Conservation (phyloP, 2,797 vertebrate species). For the Sylvilagus floridanus region DNA sequence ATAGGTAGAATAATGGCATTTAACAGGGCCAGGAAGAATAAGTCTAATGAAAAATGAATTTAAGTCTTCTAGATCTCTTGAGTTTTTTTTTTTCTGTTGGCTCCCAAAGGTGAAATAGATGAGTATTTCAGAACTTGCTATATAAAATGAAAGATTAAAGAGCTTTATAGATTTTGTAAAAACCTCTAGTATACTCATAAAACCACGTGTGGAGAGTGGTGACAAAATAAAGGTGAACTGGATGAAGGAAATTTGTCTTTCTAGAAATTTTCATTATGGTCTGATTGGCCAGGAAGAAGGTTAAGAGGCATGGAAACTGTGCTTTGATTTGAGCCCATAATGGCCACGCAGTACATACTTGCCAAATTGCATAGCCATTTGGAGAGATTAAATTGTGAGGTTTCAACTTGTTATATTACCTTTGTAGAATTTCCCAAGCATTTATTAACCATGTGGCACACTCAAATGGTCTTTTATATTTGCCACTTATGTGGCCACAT, state of each 20-base stretch:
- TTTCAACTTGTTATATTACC: slow-evolving; percentile 68
- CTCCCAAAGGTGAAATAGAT: not conserved
- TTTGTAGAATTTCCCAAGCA: slow-evolving; percentile 74
- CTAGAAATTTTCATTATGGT: slow-evolving; percentile 42
- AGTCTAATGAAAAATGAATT: slow-evolving; percentile 25
- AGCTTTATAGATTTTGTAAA: slow-evolving; percentile 41
- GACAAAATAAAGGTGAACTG: slow-evolving; percentile 41
- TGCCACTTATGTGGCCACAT: slow-evolving; percentile 73
- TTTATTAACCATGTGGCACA: slow-evolving; percentile 75
- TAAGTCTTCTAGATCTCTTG: not conserved
- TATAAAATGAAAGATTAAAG: slow-evolving; percentile 24
- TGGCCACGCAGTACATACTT: slow-evolving; percentile 50
- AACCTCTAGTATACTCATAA: slow-evolving; percentile 21
- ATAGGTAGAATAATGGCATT: not conserved
- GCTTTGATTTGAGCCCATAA: slow-evolving; percentile 61
- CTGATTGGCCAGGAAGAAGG: slow-evolving; percentile 21
- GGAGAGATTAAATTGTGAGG: slow-evolving; percentile 45
- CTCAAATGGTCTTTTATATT: slow-evolving; percentile 71
- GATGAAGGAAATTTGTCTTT: slow-evolving; percentile 11
- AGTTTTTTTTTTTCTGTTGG: slow-evolving; percentile 53
- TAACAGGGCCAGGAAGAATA: not conserved
- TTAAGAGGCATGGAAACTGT: slow-evolving; percentile 15
- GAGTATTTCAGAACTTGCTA: slow-evolving; percentile 20
- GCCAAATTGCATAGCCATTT: slow-evolving; percentile 53
- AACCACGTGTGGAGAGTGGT: not conserved